Conservation (phyloP, 2,113 vertebrate genomes). For the Tragulus kanchil region DNA sequence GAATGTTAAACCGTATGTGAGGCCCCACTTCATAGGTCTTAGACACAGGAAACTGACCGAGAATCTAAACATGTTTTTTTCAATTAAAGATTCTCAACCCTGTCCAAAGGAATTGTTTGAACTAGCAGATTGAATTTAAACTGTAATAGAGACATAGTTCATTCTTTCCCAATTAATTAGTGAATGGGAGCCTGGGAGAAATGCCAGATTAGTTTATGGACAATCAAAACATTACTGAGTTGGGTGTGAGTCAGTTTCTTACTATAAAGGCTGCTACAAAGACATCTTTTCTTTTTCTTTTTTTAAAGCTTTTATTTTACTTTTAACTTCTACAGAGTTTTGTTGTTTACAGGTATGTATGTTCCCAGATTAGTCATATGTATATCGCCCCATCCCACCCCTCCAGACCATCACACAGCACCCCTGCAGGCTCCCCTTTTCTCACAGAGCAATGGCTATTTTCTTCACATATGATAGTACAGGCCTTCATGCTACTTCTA, state of each 20-base stretch:
- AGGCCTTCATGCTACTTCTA: no score
- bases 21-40: neutral
- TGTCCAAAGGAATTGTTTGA: conserved; percentile 25
- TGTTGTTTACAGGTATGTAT: no score
- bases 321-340: no score
- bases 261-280: neutral
- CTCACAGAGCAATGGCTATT: no score
- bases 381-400: no score
- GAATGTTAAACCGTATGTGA: neutral
- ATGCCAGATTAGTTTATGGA: conserved; percentile 14
- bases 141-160: neutral
- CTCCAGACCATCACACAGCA: no score
- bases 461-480: no score
- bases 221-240: neutral
- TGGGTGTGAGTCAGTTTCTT: neutral
- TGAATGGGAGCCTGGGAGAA: neutral
- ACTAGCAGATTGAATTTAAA: conserved; percentile 40
- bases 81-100: neutral
- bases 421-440: no score
- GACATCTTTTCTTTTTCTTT: neutral
- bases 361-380: no score
- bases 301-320: no score
- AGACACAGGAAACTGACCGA: neutral
- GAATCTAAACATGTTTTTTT: neutral
- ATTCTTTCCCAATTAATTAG: conserved; percentile 4